A percentile compares a stretch with the other conserved stretches of the same genome.
phyloP scores from a whole-genome alignment of 2,797 vertebrate species.

The Phataginus tetradactyla region DNA sequence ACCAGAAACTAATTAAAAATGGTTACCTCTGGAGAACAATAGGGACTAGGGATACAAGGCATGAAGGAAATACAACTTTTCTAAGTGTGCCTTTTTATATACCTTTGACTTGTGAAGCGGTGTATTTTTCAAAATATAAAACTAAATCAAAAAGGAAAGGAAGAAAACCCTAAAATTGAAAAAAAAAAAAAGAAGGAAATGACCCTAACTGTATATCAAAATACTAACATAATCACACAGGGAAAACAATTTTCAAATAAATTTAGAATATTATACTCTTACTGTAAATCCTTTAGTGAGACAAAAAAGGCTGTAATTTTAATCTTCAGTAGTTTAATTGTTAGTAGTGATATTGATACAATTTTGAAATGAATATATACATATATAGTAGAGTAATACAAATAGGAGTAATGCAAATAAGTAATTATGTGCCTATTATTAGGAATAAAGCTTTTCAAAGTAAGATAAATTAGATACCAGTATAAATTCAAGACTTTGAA shows the following conservation, averaged over 20 bases:
- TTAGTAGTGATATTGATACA: background rate
- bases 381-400: background rate
- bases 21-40: background rate
- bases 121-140: background rate
- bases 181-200: background rate
- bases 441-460: background rate
- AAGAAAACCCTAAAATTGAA: background rate
- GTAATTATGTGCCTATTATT: background rate
- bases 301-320: background rate
- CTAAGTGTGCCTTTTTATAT: background rate
- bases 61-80: background rate
- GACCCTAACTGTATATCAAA: too few species aligned
- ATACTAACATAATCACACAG: too few species aligned
- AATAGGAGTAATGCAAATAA: background rate
- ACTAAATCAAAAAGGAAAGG: background rate
- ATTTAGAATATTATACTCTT: background rate
- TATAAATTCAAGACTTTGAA: conserved; percentile 1
- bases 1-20: background rate
- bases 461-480: background rate
- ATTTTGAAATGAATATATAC: background rate
- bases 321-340: background rate
- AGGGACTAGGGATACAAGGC: background rate
- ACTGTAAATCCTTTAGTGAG: background rate
- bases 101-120: background rate
- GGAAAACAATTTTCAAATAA: background rate